phyloP scores from a whole-genome alignment of 2,888 invertebrate species.

The Athalia rosae region DNA sequence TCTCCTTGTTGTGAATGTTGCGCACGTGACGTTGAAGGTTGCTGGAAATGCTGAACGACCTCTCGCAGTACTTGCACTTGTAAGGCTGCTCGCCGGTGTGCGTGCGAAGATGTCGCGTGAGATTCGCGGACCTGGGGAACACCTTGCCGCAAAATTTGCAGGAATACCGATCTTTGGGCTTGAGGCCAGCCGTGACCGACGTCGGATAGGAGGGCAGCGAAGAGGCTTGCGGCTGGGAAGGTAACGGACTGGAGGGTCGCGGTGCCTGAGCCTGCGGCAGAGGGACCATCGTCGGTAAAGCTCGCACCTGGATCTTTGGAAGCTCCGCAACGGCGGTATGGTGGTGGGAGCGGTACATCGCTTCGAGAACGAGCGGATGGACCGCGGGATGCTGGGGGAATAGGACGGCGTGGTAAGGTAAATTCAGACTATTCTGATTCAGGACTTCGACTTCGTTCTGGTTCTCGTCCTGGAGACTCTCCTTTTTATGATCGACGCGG shows the following conservation, averaged over 20 bases:
- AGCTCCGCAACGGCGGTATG: constrained; percentile 77
- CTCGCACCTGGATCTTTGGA: constrained; percentile 75
- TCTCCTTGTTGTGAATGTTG: constrained; percentile 99
- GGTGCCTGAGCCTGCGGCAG: constrained; percentile 64
- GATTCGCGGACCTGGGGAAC: constrained; percentile 97
- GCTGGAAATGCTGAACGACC: constrained; percentile 98
- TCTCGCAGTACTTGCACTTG: constrained; percentile 98
- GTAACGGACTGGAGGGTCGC: constrained; percentile 50
- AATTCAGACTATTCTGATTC: constrained; percentile 66
- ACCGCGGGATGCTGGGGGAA: constrained; percentile 74
- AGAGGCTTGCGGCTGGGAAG: constrained; percentile 61
- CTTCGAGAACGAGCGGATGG: constrained; percentile 83
- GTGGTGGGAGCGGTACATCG: constrained; percentile 79
- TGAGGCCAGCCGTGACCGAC: constrained; percentile 51
- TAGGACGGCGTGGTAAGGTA: constrained; percentile 69
- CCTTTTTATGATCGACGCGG: constrained; percentile 89
- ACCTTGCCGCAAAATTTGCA: constrained; percentile 99
- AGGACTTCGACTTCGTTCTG: constrained; percentile 82
- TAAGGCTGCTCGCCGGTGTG: constrained; percentile 99
- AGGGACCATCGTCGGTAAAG: constrained; percentile 71
- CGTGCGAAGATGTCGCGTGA: constrained; percentile 96
- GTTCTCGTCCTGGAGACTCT: constrained; percentile 87
- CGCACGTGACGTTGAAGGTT: constrained; percentile 98
- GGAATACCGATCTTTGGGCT: constrained; percentile 79
- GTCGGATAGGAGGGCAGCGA: constrained; percentile 73